Evolutionary conservation across 2,888 invertebrate species (phyloP).

Genomic region (Plagodis pulveraria): DNA sequence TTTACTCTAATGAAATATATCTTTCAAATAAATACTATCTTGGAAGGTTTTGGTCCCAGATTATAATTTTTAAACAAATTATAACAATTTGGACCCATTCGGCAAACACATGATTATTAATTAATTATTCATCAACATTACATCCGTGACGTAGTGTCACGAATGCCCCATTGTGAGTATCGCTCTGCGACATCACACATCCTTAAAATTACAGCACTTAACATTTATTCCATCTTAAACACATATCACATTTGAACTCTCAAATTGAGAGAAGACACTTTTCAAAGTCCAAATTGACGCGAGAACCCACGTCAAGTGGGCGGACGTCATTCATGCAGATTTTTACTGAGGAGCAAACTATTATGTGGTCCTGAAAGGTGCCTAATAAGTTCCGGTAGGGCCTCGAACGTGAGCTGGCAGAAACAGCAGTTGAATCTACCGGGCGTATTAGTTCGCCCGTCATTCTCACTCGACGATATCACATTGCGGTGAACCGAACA

Average conservation of each 20-base stretch:
- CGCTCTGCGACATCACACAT: conserved; percentile 77
- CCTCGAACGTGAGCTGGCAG: conserved; percentile 94
- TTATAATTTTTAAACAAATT: conserved; percentile 86
- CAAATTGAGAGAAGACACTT: conserved; percentile 66
- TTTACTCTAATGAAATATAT: conserved; percentile 83
- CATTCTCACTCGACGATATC: conserved; percentile 92
- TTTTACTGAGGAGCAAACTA: conserved; percentile 94
- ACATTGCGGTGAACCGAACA: conserved; percentile 96
- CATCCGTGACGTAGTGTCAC: conserved; percentile 65
- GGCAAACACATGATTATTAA: conserved; percentile 75
- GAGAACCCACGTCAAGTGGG: conserved; percentile 62
- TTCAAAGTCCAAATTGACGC: conserved; percentile 76
- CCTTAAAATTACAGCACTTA: conserved; percentile 70
- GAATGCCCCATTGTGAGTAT: conserved; percentile 74
- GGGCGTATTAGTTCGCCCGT: conserved; percentile 85
- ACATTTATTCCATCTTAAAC: conserved; percentile 73
- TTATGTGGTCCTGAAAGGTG: conserved; percentile 95
- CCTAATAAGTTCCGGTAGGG: conserved; percentile 93
- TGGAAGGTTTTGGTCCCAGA: conserved; percentile 84
- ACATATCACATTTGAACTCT: conserved; percentile 84
- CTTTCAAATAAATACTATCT: conserved; percentile 85
- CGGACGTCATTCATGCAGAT: conserved; percentile 89
- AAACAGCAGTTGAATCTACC: conserved; percentile 94
- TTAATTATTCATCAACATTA: conserved; percentile 68
- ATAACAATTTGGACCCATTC: conserved; percentile 82